Percentiles rank a stretch among this genome's conserved stretches.
Evolutionary conservation across 1,140 invertebrate genomes (phyloP).

Genomic region (Caenorhabditis tropicalis): DNA sequence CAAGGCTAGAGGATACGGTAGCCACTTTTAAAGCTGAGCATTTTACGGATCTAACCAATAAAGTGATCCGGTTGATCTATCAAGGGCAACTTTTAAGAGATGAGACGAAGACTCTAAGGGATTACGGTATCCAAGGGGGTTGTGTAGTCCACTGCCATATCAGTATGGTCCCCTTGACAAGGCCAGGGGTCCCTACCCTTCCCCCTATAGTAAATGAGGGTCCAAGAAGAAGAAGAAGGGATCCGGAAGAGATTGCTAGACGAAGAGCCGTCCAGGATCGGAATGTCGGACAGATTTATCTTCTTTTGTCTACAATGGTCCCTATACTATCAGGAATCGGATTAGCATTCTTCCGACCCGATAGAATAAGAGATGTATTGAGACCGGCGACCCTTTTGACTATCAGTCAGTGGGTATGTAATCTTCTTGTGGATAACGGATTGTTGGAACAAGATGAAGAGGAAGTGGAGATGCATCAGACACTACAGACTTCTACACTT

Average conservation of each 20-base stretch:
- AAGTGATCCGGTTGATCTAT: not conserved
- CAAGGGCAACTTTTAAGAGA: conserved; percentile 28
- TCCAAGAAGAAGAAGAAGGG: not conserved
- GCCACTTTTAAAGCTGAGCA: conserved; percentile 17
- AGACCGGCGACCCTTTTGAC: not conserved
- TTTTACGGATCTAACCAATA: not conserved
- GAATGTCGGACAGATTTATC: not conserved
- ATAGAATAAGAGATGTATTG: conserved; percentile 1
- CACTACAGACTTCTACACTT: not conserved
- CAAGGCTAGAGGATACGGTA: not conserved
- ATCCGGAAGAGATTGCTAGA: not conserved
- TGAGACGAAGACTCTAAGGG: not conserved
- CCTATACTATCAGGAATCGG: conserved; percentile 5
- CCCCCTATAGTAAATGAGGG: not conserved
- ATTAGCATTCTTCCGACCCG: conserved; percentile 5
- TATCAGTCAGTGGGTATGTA: conserved; percentile 11
- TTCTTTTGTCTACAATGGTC: conserved; percentile 2
- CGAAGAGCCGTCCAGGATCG: not conserved
- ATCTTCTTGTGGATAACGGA: not conserved
- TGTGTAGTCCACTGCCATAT: conserved; percentile 25
- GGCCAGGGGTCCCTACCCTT: not conserved
- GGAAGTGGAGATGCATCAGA: not conserved
- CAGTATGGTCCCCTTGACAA: not conserved
- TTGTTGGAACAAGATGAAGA: not conserved
- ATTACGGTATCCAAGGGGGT: not conserved